Evolutionary conservation across 1,140 invertebrate species (phyloP).

Genomic region (Drosophila ficusphila): DNA sequence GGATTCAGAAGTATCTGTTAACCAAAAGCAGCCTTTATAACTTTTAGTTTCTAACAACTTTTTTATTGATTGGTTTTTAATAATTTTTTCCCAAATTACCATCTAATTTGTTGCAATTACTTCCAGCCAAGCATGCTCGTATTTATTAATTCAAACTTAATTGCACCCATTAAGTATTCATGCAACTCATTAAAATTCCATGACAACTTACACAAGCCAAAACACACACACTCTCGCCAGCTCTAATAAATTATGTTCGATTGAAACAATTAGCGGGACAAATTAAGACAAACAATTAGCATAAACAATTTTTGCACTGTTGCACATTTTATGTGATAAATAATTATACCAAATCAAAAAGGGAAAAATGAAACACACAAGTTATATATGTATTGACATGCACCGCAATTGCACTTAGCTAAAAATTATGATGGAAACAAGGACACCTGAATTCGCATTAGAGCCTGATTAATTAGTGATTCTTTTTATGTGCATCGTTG

Average conservation of each 20-base stretch:
- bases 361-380: slow-evolving; percentile 18
- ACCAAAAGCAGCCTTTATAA: too few relatives aligned
- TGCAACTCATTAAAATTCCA: slow-evolving; percentile 49
- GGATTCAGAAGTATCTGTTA: neutral
- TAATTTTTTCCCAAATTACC: neutral
- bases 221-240: neutral
- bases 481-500: slow-evolving; percentile 45
- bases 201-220: neutral
- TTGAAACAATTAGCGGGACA: slow-evolving; percentile 57
- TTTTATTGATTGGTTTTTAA: too few relatives aligned
- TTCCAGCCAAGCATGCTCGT: neutral
- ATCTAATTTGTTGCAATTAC: slow-evolving; percentile 10
- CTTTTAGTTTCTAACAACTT: neutral
- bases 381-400: slow-evolving; percentile 45
- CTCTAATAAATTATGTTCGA: slow-evolving; percentile 58
- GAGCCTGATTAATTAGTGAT: slow-evolving; percentile 46
- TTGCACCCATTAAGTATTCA: slow-evolving; percentile 38
- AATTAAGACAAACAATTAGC: slow-evolving; percentile 66
- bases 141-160: slow-evolving; percentile 14
- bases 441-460: slow-evolving; percentile 41
- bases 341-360: slow-evolving; percentile 44
- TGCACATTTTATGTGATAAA: slow-evolving; percentile 79
- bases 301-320: slow-evolving; percentile 66
- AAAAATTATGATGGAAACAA: slow-evolving; percentile 1
- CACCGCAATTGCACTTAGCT: slow-evolving; percentile 73